These are phyloP conservation scores for Oncorhynchus masou DNA, from an alignment of 2,113 vertebrate species.

Conservation along the genomic window DNA sequence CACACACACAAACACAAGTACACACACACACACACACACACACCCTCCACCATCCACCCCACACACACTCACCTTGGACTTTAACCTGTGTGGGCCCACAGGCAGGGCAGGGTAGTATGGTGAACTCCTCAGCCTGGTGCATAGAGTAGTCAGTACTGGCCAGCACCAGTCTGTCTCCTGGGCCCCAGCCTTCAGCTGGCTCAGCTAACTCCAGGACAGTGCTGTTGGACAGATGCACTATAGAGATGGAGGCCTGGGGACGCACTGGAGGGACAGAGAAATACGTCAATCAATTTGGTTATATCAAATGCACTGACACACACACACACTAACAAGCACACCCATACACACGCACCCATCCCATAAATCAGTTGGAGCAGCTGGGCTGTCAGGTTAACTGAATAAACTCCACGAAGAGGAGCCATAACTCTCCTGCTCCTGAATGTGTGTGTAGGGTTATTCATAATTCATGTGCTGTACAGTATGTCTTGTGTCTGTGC, in stretches of 20 bases:
- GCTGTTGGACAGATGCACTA: conserved; percentile 70
- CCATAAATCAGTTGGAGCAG: too few species aligned
- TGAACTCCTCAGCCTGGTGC: conserved; percentile 94
- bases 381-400: too few species aligned
- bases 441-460: too few species aligned
- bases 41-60: too few species aligned
- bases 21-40: too few species aligned
- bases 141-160: conserved; percentile 96
- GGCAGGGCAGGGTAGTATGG: conserved; percentile 80
- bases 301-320: neutral
- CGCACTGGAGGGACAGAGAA: conserved; percentile 72
- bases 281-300: neutral
- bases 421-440: too few species aligned
- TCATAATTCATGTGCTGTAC: too few species aligned
- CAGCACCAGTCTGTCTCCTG: conserved; percentile 84
- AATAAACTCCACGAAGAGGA: too few species aligned
- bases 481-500: too few species aligned
- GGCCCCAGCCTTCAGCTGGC: conserved; percentile 81
- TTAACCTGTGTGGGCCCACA: conserved; percentile 82
- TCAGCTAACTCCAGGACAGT: conserved; percentile 85
- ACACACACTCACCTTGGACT: conserved; percentile 81
- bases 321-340: neutral
- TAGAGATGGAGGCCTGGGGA: conserved; percentile 83
- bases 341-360: neutral
- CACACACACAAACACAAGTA: too few species aligned